Base-by-base conservation (phyloP, 1,140 invertebrate species). In the Heliconius himera region DNA sequence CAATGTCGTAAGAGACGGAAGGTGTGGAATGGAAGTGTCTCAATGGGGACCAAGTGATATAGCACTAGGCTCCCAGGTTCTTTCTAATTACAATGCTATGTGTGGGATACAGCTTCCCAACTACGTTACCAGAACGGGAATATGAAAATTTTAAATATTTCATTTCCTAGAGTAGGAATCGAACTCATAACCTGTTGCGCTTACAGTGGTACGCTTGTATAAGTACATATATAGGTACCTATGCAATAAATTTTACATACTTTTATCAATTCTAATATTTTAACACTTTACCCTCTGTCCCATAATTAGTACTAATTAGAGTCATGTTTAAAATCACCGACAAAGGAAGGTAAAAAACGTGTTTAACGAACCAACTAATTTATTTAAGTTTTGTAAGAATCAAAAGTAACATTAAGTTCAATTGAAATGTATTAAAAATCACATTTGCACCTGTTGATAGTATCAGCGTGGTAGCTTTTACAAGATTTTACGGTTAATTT, bases 301-400 rank as follows among this genome's bases (percentile, higher is more conserved):
- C 22, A 79, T 79, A 79, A 79, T 79, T 75, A 79, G 41, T 54
- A 79, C 60, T 79, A 79, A 79, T 79, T 79, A 79, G 74, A 51
- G 22, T 74, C 56, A 74, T 79, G 78, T 79, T 75, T 46, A 75
- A 78, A 79, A 41, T 54, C 29, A 73, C 78, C 73, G 78, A 74
- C 41, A 41, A 66, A 66, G 36, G 73, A 70, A 51, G 18, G 18
- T 41, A 76, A 79, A 33, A 51, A 70, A 26, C n/a, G 41, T 70
- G 78, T 51, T 54, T 70, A 79, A 79, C 78, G 78, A 74, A 74
- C 78, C 78, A 46, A 33, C 26, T n/a, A 46, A 79, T 51, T 51
- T 51, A 79, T 46, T 75, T 74, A 79, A 74, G 73, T 74, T 71
- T 49, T 73, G 29, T 75, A 26, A 60, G 51, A 74, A 74, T 70